Base-by-base conservation (phyloP, 2,113 vertebrate species). In the Sinosuthora webbiana region DNA sequence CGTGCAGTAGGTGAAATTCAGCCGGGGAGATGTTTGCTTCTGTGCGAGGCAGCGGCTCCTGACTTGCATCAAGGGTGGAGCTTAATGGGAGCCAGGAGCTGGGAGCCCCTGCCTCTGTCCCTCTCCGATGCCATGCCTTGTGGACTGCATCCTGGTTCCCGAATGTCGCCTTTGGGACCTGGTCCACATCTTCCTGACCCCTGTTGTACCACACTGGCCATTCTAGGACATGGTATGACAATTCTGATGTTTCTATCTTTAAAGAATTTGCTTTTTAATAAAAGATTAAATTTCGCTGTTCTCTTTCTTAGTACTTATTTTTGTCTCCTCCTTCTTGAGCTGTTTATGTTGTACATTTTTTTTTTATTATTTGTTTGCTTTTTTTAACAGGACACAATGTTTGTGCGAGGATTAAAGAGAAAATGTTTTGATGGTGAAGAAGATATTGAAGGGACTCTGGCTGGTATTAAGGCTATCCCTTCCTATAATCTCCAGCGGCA, bases 401-500 rank as follows among this genome's bases (percentile, higher is more conserved):
- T 99, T 97, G 97, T 98, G 57, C 98, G 99, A 96, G 99, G 99
- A 97, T 96, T 98, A 60, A 99, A 99, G 96, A 98, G 99, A 95
- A 99, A 99, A 97, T 98, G 98, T 92, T 96, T 97, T 12, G 99
- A 99, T 16, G 97, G 95, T 1, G 98, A 99, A 90, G 99, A 98
- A 88, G 97, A 97, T 15, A 96, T 91, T 67, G 98, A 98, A 31
- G 98, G 97, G 68, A 95, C 95, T 79, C 96, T 96, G 84, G 96
- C 96, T 41, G 96, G 98, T 63, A 88, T 98, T 82, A 97, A 96
- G 82, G 94, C 98, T 53, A 93, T 97, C 68, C 98, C 98, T n/a
- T 98, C 98, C 15, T 99, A 99, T 88, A 99, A 98, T 83, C 98
- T 99, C 64, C 99, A 99, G 98, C 98, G 99, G 21, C 99, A 99